Base-by-base conservation (phyloP, 2,113 vertebrate species). In the Dipodomys stephensi region DNA sequence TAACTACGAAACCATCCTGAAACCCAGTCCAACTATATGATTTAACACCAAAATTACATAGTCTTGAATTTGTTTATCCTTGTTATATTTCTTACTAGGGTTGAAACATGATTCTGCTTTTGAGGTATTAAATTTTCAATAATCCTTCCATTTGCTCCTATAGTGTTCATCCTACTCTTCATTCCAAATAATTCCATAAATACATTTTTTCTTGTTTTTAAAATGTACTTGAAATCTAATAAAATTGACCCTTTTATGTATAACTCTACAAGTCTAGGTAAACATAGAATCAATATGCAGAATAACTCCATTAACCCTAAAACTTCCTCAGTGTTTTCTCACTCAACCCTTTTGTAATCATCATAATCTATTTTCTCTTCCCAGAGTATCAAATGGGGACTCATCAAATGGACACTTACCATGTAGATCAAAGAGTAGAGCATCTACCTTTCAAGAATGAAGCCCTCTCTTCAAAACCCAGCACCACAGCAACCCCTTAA, bases 1-100 rank as follows among this genome's bases (percentile, higher is more conserved):
- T 72, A 87, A 82, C 79, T 86, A 92, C 79, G 20, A 76, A 60
- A 90, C 83, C 22, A 82, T 78, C 64, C 57, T 64, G 11, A 85
- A 67, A 89, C 13, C 62, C 77, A 39, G 67, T 91, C 27, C 65
- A 46, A 72, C 23, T 35, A 30, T 69, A 16, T 68, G 49, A 81
- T 35, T 49, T 20, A 86, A 72, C 67, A 86, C n/a, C 53, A 62
- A 27, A 68, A 20, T 1, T 28, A 49, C 20, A 49, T 68, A 65
- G 80, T 74, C 49, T 20, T 67, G 77, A 67, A 13, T 35, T 25
- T 44, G 65, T 92, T 35, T 39, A 57, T 9, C 10, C 76, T 49
- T 62, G 28, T 18, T 90, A n/a, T 30, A 30, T 35, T 91, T 18
- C 60, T 76, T 28, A 6, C 82, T 19, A 82, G 6, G 11, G 39